Evolutionary conservation across 2,888 invertebrate species (phyloP).

Genomic region (Ditylenchus weischeri): DNA sequence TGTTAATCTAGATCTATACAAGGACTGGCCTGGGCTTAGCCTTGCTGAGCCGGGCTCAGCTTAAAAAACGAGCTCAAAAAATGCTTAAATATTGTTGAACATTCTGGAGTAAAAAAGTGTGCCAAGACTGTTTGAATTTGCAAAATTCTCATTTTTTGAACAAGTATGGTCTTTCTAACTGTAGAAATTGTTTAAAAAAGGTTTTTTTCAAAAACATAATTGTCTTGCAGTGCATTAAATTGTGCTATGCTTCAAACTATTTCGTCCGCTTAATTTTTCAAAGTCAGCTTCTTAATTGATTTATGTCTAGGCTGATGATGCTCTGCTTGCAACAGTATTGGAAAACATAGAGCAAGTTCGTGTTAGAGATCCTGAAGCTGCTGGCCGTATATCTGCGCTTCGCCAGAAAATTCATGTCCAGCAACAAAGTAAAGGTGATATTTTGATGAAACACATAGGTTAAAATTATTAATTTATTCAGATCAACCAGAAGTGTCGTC

Average conservation of each 20-base stretch:
- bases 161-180: too few species aligned
- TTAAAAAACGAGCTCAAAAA: too few species aligned
- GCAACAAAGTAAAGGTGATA: background rate
- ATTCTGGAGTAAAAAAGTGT: too few species aligned
- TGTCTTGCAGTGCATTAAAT: background rate
- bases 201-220: background rate
- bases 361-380: conserved; percentile 5
- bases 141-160: too few species aligned
- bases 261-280: background rate
- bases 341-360: conserved; percentile 8
- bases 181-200: too few species aligned
- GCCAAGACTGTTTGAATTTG: too few species aligned
- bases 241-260: too few species aligned
- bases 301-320: background rate
- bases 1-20: too few species aligned
- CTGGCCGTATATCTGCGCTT: background rate
- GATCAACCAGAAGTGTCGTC: background rate
- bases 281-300: background rate
- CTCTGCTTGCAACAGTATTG: background rate
- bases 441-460: background rate
- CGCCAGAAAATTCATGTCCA: conserved; percentile 8
- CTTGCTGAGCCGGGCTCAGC: too few species aligned
- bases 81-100: too few species aligned
- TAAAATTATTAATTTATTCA: background rate
- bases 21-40: too few species aligned